Percentiles rank a stretch among this genome's conserved stretches.
Conservation (phyloP, 2,113 vertebrate species). For the Artemisiospiza belli region DNA sequence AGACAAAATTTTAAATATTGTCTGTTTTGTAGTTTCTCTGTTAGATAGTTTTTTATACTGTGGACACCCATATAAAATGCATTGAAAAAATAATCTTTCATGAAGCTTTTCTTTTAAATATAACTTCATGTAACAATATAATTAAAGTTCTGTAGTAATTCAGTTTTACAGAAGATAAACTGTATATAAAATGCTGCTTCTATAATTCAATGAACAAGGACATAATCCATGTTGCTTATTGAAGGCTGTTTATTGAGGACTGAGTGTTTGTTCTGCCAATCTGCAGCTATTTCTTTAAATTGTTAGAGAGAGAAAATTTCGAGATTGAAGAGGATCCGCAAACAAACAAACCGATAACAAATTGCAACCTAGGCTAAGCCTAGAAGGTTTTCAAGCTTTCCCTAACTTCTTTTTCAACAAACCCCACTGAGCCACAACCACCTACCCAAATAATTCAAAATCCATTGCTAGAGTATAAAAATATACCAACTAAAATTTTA, state of each 20-base stretch:
- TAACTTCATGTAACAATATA: neutral
- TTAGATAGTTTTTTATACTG: neutral
- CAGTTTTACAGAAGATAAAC: neutral
- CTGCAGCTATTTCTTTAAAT: neutral
- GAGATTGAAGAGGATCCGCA: neutral
- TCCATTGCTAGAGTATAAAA: neutral
- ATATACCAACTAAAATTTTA: neutral
- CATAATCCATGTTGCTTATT: neutral
- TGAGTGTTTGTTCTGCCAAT: neutral
- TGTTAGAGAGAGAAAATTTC: neutral
- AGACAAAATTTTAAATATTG: neutral
- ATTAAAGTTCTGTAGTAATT: neutral
- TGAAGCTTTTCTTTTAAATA: neutral
- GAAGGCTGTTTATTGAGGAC: neutral
- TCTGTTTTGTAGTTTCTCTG: neutral
- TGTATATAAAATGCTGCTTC: neutral
- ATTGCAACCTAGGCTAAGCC: neutral
- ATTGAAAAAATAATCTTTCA: neutral
- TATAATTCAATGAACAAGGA: neutral
- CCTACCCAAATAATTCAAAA: neutral
- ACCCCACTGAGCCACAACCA: neutral
- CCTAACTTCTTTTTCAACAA: neutral
- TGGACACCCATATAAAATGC: neutral
- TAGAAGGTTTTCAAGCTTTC: neutral
- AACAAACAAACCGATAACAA: neutral